Evolutionary conservation across 2,888 invertebrate species (phyloP).

Genomic region (Charanyca ferruginea): DNA sequence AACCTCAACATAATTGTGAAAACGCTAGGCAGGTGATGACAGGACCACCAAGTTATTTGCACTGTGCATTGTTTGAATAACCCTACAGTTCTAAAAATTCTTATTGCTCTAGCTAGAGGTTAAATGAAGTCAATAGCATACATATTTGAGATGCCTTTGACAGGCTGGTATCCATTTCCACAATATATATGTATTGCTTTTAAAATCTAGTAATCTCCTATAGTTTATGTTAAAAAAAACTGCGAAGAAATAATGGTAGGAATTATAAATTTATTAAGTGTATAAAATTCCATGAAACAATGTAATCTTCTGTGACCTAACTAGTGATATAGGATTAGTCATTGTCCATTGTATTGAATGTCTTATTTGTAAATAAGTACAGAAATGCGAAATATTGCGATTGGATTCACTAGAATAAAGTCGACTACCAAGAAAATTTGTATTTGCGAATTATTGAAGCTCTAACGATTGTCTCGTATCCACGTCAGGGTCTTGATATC

Average conservation of each 20-base stretch:
- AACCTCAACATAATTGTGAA: too few relatives aligned
- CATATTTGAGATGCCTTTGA: neutral
- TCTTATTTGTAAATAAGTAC: slow-evolving; percentile 48
- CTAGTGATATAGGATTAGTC: slow-evolving; percentile 8
- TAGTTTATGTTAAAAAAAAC: too few relatives aligned
- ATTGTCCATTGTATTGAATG: slow-evolving; percentile 20
- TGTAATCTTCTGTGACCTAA: slow-evolving; percentile 1
- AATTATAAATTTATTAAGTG: neutral
- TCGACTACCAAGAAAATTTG: neutral
- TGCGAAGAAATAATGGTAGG: too few relatives aligned
- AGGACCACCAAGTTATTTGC: neutral
- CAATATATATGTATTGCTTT: neutral
- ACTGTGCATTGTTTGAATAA: too few relatives aligned
- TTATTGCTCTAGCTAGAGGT: slow-evolving; percentile 12
- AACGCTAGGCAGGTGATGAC: too few relatives aligned
- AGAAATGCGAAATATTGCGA: slow-evolving; percentile 27
- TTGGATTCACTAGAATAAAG: slow-evolving; percentile 12
- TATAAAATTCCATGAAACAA: neutral
- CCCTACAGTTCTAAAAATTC: neutral
- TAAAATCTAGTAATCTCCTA: neutral
- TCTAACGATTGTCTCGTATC: neutral
- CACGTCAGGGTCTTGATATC: neutral
- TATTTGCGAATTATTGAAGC: neutral
- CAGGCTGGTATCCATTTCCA: neutral
- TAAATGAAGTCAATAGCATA: slow-evolving; percentile 27